A percentile compares a stretch with the other conserved stretches of the same genome.
These are phyloP conservation scores for Cylloceria caligata DNA, from an alignment of 2,888 invertebrate genomes.

Conservation along the genomic window DNA sequence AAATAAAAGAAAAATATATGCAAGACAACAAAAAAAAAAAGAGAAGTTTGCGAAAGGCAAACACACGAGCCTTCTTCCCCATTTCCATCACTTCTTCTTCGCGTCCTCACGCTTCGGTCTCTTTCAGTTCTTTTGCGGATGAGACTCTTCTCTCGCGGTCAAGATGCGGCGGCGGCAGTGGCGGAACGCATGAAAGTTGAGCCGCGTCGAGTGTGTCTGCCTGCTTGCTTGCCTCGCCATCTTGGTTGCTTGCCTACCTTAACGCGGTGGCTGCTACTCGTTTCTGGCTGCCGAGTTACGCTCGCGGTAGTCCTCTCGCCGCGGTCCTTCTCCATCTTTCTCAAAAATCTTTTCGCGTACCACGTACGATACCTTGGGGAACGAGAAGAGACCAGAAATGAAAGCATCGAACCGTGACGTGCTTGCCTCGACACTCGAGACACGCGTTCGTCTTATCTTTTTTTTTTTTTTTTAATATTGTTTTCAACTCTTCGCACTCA, in stretches of 20 bases:
- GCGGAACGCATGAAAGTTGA: constrained; percentile 65
- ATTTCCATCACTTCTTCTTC: constrained; percentile 48
- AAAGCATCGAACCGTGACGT: constrained; percentile 61
- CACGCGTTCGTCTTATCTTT: constrained; percentile 54
- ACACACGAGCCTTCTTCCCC: constrained; percentile 47
- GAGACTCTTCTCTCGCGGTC: constrained; percentile 50
- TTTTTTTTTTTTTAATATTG: constrained; percentile 20
- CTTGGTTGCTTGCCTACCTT: constrained; percentile 42
- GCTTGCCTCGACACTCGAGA: constrained; percentile 64
- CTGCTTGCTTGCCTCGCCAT: background rate
- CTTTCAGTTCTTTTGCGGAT: constrained; percentile 56
- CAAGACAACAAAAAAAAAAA: constrained; percentile 19
- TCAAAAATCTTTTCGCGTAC: constrained; percentile 55
- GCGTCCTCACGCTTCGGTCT: constrained; percentile 53
- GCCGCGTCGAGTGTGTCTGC: constrained; percentile 61
- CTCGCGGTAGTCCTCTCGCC: constrained; percentile 53
- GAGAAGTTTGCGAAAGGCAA: constrained; percentile 52
- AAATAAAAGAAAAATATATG: constrained; percentile 48
- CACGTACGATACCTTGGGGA: constrained; percentile 51
- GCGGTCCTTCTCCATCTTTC: constrained; percentile 53
- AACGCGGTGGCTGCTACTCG: constrained; percentile 43
- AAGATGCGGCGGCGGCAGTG: constrained; percentile 46
- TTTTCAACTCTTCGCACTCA: constrained; percentile 37
- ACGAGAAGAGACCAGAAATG: constrained; percentile 11
- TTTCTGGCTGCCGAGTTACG: constrained; percentile 67